Evolutionary conservation across 2,888 invertebrate species (phyloP).

Genomic region (Hirtodrosophila trivittata): DNA sequence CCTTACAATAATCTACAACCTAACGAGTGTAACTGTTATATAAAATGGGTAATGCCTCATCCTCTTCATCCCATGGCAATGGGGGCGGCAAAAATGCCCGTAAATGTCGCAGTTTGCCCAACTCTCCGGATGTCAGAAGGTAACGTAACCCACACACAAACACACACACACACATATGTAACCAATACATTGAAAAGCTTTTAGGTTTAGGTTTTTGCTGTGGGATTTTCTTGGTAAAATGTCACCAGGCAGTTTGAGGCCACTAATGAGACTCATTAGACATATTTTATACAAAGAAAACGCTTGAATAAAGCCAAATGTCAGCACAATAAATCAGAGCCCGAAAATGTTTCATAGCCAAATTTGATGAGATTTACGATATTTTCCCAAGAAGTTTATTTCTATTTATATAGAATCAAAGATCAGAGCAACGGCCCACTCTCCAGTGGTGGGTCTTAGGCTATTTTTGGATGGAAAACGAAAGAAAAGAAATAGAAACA

Average conservation of each 20-base stretch:
- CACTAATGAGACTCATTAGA: conserved; percentile 70
- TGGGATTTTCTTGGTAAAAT: conserved; percentile 32
- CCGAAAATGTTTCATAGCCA: conserved; percentile 20
- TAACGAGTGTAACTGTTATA: background rate
- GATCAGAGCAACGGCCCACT: conserved; percentile 1
- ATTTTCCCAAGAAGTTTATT: conserved; percentile 46
- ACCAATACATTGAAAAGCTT: conserved; percentile 18
- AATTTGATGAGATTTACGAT: conserved; percentile 62
- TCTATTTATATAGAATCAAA: conserved; percentile 44
- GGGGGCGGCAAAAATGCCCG: conserved; percentile 77
- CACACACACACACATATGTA: conserved; percentile 2
- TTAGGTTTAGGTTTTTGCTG: background rate
- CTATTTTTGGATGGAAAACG: conserved; percentile 34
- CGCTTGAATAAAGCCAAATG: conserved; percentile 64
- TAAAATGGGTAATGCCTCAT: conserved; percentile 83
- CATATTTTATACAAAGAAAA: conserved; percentile 39
- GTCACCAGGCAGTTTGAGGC: conserved; percentile 30
- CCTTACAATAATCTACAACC: conserved; percentile 14
- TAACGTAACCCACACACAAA: conserved; percentile 81
- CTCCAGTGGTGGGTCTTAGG: conserved; percentile 38
- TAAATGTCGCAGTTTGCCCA: conserved; percentile 88
- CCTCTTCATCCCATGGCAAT: conserved; percentile 77
- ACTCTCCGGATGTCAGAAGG: conserved; percentile 91
- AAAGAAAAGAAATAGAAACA: conserved; percentile 5
- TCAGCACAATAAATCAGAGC: conserved; percentile 67